Conservation (phyloP, 2,113 vertebrate species). For the Ciconia stormi region DNA sequence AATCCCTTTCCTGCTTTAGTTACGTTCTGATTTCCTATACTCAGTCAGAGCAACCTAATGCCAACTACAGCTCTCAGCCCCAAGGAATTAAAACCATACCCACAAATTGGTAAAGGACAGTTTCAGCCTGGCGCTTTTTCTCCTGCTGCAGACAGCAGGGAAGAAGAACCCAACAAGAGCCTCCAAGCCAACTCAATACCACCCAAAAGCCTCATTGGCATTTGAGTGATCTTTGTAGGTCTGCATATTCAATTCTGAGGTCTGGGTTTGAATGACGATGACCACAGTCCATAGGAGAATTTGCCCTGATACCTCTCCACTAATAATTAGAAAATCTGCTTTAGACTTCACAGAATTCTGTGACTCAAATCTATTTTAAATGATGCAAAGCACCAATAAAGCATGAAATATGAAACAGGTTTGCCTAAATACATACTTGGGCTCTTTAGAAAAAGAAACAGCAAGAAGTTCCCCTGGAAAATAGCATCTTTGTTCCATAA, state of each 20-base stretch:
- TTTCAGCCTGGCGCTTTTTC: neutral
- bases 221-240: neutral
- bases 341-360: neutral
- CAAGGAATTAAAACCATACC: constrained; percentile 9
- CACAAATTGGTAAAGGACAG: neutral
- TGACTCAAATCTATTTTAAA: neutral
- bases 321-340: neutral
- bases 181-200: neutral
- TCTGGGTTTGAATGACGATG: neutral
- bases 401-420: neutral
- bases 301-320: neutral
- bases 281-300: neutral
- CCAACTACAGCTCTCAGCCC: neutral
- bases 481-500: neutral
- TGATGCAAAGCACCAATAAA: neutral
- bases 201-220: rapidly evolving
- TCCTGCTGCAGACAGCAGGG: neutral
- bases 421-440: neutral
- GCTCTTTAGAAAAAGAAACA: neutral
- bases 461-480: neutral
- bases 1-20: neutral
- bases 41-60: neutral
- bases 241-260: neutral
- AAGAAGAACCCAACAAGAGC: neutral
- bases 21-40: neutral